Conservation (phyloP, 1,140 invertebrate genomes). For the Monochamus saltuarius region DNA sequence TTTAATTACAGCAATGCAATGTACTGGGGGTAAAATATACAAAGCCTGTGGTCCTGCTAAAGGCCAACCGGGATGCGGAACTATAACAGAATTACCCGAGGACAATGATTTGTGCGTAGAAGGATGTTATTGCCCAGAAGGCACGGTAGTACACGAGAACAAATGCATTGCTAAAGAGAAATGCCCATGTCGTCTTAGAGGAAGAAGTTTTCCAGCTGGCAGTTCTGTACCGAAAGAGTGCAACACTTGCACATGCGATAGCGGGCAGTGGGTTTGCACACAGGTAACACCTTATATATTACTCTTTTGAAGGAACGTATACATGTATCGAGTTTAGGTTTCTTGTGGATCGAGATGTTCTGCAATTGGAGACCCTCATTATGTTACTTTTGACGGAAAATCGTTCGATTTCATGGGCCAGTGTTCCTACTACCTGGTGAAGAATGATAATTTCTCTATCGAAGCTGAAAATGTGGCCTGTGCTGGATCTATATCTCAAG, state of each 20-base stretch:
- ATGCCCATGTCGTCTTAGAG: slow-evolving; percentile 79
- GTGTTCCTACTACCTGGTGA: slow-evolving; percentile 80
- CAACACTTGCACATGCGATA: slow-evolving; percentile 75
- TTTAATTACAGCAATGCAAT: slow-evolving; percentile 63
- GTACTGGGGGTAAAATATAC: slow-evolving; percentile 68
- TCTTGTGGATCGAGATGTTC: slow-evolving; percentile 73
- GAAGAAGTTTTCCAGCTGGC: slow-evolving; percentile 74
- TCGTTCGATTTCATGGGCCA: slow-evolving; percentile 85
- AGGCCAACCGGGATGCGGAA: slow-evolving; percentile 53
- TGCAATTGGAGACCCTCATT: slow-evolving; percentile 86
- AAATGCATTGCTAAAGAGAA: slow-evolving; percentile 69
- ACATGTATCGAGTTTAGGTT: background rate
- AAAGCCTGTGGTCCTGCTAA: slow-evolving; percentile 64
- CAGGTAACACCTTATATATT: slow-evolving; percentile 44
- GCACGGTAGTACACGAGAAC: slow-evolving; percentile 69
- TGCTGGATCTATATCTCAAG: slow-evolving; percentile 72
- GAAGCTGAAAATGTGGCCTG: slow-evolving; percentile 83
- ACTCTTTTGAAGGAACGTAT: background rate
- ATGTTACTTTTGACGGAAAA: slow-evolving; percentile 84
- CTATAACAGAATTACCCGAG: slow-evolving; percentile 44
- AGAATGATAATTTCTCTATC: slow-evolving; percentile 66
- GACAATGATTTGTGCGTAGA: slow-evolving; percentile 67
- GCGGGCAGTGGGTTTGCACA: slow-evolving; percentile 79
- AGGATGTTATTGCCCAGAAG: slow-evolving; percentile 83
- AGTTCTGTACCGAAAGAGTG: slow-evolving; percentile 74